These are phyloP conservation scores for Drosophila sulfurigaster DNA, from an alignment of 1,140 invertebrate genomes.

Conservation along the genomic window DNA sequence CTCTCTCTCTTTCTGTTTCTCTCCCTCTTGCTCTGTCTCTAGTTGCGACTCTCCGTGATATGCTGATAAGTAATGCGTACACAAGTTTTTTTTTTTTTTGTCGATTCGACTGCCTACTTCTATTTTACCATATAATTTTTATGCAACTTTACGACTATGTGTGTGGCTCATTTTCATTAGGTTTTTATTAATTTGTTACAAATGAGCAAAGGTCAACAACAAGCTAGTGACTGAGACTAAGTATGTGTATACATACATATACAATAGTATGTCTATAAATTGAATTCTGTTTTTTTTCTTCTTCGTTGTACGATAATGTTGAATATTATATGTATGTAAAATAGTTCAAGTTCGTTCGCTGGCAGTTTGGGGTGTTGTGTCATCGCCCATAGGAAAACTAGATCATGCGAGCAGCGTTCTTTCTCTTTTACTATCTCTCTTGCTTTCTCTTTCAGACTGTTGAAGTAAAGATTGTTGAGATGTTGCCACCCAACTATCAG, in stretches of 20 bases:
- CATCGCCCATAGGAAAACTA: conserved; percentile 39
- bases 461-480: too few relatives aligned
- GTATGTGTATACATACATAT: not conserved
- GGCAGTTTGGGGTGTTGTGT: conserved; percentile 35
- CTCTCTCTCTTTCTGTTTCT: too few relatives aligned
- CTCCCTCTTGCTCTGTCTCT: too few relatives aligned
- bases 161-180: conserved; percentile 38
- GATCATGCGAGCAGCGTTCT: conserved; percentile 17
- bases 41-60: conserved; percentile 2
- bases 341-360: conserved; percentile 71
- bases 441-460: not conserved
- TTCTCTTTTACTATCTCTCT: not conserved
- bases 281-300: not conserved
- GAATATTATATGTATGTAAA: conserved; percentile 47
- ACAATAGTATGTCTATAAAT: not conserved
- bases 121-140: conserved; percentile 13
- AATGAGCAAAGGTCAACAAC: conserved; percentile 43
- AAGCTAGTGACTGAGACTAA: conserved; percentile 13
- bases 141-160: not conserved
- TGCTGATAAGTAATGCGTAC: conserved; percentile 25
- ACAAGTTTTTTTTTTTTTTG: not conserved
- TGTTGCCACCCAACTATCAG: too few relatives aligned
- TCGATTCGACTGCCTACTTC: conserved; percentile 3
- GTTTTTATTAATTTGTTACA: conserved; percentile 50
- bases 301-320: conserved; percentile 4